phyloP scores from a whole-genome alignment of 2,797 vertebrate species.

The Periophthalmus magnuspinnatus region DNA sequence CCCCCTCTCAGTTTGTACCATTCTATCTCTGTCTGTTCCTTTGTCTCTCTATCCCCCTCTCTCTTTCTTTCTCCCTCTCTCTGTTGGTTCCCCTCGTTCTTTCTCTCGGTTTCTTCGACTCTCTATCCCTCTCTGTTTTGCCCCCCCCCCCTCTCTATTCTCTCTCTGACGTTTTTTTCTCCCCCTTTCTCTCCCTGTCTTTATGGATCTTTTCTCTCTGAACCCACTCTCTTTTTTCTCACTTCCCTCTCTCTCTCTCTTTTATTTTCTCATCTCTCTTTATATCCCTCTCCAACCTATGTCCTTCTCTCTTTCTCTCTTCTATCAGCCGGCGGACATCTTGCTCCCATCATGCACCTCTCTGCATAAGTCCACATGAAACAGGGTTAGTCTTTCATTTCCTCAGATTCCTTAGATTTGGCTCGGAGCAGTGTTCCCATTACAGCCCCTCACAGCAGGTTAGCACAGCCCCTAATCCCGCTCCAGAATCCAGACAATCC shows the following conservation, averaged over 20 bases:
- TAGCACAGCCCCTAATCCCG: slow-evolving; percentile 36
- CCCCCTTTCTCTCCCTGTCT: too few relatives aligned
- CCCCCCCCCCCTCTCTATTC: too few relatives aligned
- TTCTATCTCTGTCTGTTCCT: too few relatives aligned
- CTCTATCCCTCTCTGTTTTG: too few relatives aligned
- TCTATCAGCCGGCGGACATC: slow-evolving; percentile 37
- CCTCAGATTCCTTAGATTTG: slow-evolving; percentile 55
- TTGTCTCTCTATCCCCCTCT: too few relatives aligned
- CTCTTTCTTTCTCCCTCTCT: too few relatives aligned
- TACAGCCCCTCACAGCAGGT: slow-evolving; percentile 38
- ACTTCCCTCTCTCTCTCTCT: not conserved
- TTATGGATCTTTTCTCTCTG: not conserved
- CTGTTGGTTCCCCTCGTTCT: too few relatives aligned
- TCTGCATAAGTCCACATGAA: slow-evolving; percentile 32
- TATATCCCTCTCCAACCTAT: slow-evolving; percentile 38
- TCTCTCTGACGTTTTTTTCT: not conserved
- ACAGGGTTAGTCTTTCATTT: slow-evolving; percentile 57
- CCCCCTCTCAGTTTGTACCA: too few relatives aligned
- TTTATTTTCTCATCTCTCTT: slow-evolving; percentile 8
- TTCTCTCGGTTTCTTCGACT: too few relatives aligned
- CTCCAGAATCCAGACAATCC: slow-evolving; percentile 31
- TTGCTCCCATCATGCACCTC: slow-evolving; percentile 40
- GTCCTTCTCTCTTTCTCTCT: slow-evolving; percentile 54
- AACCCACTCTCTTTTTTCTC: not conserved
- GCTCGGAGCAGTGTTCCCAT: slow-evolving; percentile 27